These are phyloP conservation scores for Anas bahamensis DNA, from an alignment of 2,797 vertebrate species.

Conservation along the genomic window DNA sequence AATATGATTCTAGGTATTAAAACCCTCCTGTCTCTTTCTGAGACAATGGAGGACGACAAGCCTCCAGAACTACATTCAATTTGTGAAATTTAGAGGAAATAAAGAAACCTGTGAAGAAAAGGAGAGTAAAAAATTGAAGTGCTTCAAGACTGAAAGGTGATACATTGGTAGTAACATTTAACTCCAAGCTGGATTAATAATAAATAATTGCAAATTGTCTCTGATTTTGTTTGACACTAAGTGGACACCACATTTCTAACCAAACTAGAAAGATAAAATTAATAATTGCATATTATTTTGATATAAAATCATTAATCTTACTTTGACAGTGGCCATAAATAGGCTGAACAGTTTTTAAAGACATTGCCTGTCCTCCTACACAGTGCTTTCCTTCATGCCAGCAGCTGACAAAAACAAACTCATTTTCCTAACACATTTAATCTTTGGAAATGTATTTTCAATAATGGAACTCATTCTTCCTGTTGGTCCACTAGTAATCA, in stretches of 20 bases:
- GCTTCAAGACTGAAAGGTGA: neutral
- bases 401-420: constrained; percentile 44
- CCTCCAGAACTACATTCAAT: neutral
- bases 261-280: neutral
- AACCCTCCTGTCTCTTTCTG: neutral
- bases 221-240: neutral
- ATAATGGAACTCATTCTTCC: neutral
- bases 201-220: neutral
- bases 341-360: constrained; percentile 56
- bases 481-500: neutral
- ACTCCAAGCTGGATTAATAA: neutral
- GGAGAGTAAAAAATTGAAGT: neutral
- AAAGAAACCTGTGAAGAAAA: neutral
- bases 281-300: constrained; percentile 25
- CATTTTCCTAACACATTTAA: constrained; percentile 29
- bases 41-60: neutral
- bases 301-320: constrained; percentile 44
- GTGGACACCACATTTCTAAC: neutral
- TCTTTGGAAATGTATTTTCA: constrained; percentile 35
- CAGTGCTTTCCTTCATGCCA: constrained; percentile 42
- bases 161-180: neutral
- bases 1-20: neutral
- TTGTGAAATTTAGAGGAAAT: neutral
- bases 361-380: constrained; percentile 59
- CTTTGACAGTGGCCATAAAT: constrained; percentile 42